A percentile compares a stretch with the other conserved stretches of the same genome.
These are phyloP conservation scores for Mastomys coucha DNA, from an alignment of 2,113 vertebrate genomes.

Conservation along the genomic window DNA sequence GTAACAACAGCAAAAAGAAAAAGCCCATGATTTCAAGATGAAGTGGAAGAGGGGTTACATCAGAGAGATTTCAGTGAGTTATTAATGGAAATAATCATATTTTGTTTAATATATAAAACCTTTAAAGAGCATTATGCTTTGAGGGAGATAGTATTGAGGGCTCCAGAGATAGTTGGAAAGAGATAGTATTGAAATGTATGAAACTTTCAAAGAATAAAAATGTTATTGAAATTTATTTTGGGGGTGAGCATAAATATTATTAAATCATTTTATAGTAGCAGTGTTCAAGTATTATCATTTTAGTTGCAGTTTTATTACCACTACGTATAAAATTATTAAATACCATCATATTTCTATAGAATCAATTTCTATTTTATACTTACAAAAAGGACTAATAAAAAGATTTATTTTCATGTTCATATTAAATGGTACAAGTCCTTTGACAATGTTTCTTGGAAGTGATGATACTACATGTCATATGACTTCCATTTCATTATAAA, in stretches of 20 bases:
- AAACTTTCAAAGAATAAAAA: background rate
- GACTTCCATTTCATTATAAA: conserved; percentile 22
- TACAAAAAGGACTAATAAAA: background rate
- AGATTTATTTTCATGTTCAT: background rate
- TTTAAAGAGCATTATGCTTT: background rate
- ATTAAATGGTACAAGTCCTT: background rate
- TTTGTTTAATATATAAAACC: background rate
- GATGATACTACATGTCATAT: background rate
- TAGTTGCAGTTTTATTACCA: background rate
- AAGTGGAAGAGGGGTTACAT: background rate
- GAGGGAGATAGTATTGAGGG: no score
- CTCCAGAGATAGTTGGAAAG: background rate
- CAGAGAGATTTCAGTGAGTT: no score
- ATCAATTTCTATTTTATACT: background rate
- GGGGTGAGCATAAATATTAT: background rate
- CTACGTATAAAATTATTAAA: background rate
- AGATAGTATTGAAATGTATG: background rate
- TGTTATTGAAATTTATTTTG: background rate
- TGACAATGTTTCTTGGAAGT: background rate
- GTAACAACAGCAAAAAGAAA: background rate
- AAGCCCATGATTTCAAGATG: background rate
- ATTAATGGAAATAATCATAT: background rate
- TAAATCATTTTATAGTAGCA: no score
- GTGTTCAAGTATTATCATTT: background rate
- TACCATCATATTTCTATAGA: background rate